A percentile compares a stretch with the other conserved stretches of the same genome.
Conservation (phyloP, 2,113 vertebrate species). For the Syngnathoides biaculeatus region DNA sequence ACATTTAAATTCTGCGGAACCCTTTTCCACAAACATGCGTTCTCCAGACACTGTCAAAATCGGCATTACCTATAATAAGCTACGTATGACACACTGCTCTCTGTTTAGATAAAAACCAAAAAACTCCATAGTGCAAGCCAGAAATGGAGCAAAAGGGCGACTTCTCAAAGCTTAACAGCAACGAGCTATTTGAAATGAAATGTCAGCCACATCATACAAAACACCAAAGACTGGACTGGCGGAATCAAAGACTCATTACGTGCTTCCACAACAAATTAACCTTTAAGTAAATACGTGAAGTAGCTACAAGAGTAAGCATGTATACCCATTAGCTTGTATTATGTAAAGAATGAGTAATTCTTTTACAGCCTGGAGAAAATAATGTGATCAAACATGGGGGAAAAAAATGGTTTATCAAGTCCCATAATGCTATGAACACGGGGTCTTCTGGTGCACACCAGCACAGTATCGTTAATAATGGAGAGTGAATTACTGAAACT, state of each 20-base stretch:
- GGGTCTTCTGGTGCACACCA: constrained; percentile 36
- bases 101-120: constrained; percentile 42
- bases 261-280: constrained; percentile 51
- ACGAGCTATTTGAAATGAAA: constrained; percentile 51
- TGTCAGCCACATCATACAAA: constrained; percentile 48
- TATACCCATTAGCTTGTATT: constrained; percentile 11
- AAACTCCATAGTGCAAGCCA: constrained; percentile 45
- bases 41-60: constrained; percentile 36
- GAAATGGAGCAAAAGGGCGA: constrained; percentile 47
- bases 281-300: constrained; percentile 58
- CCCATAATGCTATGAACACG: constrained; percentile 1
- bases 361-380: neutral
- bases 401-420: too few species aligned
- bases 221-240: constrained; percentile 17
- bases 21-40: constrained; percentile 35
- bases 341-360: constrained; percentile 1
- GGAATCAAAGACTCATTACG: constrained; percentile 48
- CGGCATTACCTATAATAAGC: constrained; percentile 46
- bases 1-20: constrained; percentile 37
- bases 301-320: constrained; percentile 19
- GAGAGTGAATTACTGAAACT: constrained; percentile 25
- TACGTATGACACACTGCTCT: constrained; percentile 23
- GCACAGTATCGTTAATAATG: constrained; percentile 24
- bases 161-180: constrained; percentile 32
- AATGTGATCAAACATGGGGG: neutral